Evolutionary conservation across 2,888 invertebrate species (phyloP).

Genomic region (Aricia artaxerxes): DNA sequence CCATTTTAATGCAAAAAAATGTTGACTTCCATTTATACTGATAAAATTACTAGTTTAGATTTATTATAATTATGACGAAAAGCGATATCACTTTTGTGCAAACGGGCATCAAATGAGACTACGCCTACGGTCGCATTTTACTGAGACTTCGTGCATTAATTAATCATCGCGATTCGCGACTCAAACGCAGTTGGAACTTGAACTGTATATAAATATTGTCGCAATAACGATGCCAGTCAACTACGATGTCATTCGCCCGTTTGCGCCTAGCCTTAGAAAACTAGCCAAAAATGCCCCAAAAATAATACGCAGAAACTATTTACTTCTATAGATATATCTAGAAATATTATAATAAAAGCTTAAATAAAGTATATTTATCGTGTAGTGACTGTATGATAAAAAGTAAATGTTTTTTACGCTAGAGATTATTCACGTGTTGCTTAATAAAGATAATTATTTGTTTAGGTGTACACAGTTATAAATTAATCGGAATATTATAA

Average conservation of each 20-base stretch:
- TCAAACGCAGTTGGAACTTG: background rate
- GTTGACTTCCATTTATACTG: background rate
- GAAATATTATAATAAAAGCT: conserved; percentile 27
- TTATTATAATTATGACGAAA: background rate
- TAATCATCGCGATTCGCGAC: too few species aligned
- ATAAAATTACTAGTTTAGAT: background rate
- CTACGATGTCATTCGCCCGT: background rate
- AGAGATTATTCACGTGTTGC: conserved; percentile 18
- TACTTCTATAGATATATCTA: conserved; percentile 22
- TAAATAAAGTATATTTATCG: conserved; percentile 6
- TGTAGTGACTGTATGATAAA: conserved; percentile 12
- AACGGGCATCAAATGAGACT: background rate
- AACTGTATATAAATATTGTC: background rate
- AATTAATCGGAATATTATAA: background rate
- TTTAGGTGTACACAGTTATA: conserved; percentile 3
- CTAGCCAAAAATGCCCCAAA: conserved; percentile 29
- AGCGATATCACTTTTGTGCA: background rate
- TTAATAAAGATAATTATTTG: conserved; percentile 16
- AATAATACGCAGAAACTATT: conserved; percentile 26
- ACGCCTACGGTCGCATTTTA: background rate
- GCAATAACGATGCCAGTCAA: too few species aligned
- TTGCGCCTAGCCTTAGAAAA: conserved; percentile 8
- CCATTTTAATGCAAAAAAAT: background rate
- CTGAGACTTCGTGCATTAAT: background rate
- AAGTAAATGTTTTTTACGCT: conserved; percentile 27